These are phyloP conservation scores for Drosophila limbata DNA, from an alignment of 2,888 invertebrate genomes.

Conservation along the genomic window DNA sequence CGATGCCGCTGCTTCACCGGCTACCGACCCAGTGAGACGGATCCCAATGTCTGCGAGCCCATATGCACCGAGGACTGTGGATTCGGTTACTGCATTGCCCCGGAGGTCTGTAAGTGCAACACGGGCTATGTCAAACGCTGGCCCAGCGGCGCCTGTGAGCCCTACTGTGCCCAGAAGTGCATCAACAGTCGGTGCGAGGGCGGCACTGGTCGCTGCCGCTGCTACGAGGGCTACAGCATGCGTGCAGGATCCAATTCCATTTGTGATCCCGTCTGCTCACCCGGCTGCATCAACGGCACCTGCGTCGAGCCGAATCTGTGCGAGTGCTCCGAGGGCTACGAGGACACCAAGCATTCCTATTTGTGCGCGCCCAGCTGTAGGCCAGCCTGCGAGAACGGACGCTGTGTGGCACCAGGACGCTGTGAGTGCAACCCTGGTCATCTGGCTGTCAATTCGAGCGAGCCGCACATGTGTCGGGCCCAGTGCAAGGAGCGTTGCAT, in stretches of 20 bases:
- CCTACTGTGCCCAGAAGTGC: constrained; percentile 80
- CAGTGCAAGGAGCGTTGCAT: constrained; percentile 78
- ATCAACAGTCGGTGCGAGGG: constrained; percentile 86
- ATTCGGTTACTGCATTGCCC: constrained; percentile 81
- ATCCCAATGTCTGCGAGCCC: constrained; percentile 75
- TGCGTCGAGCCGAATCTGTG: constrained; percentile 85
- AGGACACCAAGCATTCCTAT: constrained; percentile 78
- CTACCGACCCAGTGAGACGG: constrained; percentile 64
- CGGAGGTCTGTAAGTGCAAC: constrained; percentile 81
- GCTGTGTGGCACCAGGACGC: constrained; percentile 85
- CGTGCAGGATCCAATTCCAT: constrained; percentile 73
- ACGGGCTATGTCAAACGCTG: constrained; percentile 81
- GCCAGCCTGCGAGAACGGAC: constrained; percentile 84
- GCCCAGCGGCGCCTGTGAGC: constrained; percentile 80
- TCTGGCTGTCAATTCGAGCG: constrained; percentile 67
- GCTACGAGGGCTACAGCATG: constrained; percentile 86
- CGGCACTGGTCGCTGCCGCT: constrained; percentile 86
- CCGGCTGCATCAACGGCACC: constrained; percentile 84
- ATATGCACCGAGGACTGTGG: constrained; percentile 80
- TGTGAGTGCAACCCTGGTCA: constrained; percentile 86
- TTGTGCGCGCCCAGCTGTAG: constrained; percentile 80
- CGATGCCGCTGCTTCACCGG: constrained; percentile 86
- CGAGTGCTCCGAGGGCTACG: constrained; percentile 80
- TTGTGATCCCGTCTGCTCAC: constrained; percentile 83
- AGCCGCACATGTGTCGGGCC: constrained; percentile 75